Conservation (phyloP, 2,888 invertebrate species). For the Tortricodes alternella region DNA sequence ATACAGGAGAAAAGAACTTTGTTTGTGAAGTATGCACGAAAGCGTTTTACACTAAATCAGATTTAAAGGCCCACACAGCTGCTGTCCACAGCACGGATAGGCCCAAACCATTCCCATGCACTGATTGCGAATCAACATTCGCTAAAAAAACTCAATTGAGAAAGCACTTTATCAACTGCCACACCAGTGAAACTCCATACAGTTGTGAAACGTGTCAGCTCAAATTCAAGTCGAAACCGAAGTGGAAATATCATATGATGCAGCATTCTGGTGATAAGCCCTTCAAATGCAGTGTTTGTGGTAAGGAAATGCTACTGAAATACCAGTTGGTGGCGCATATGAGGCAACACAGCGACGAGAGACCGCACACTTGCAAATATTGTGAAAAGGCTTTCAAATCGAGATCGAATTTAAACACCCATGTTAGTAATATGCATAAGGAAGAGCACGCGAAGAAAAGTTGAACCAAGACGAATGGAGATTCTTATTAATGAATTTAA, state of each 20-base stretch:
- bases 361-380: neutral
- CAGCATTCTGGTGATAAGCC: neutral
- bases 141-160: neutral
- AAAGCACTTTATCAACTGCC: neutral
- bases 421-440: neutral
- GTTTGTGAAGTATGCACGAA: neutral
- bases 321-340: neutral
- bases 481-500: too few species aligned
- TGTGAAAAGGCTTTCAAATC: neutral
- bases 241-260: constrained; percentile 11
- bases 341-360: neutral
- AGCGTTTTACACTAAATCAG: neutral
- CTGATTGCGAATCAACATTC: neutral
- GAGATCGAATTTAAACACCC: neutral
- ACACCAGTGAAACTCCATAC: neutral
- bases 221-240: neutral
- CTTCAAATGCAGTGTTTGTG: neutral
- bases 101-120: neutral
- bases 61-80: neutral
- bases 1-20: constrained; percentile 2
- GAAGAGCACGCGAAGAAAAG: too few species aligned
- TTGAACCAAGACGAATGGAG: too few species aligned
- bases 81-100: neutral
- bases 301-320: neutral
- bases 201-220: neutral